Evolutionary conservation across 2,113 vertebrate species (phyloP), one percentile per base, ranked within the genome.

Genomic region (Ammodytes dubius): DNA sequence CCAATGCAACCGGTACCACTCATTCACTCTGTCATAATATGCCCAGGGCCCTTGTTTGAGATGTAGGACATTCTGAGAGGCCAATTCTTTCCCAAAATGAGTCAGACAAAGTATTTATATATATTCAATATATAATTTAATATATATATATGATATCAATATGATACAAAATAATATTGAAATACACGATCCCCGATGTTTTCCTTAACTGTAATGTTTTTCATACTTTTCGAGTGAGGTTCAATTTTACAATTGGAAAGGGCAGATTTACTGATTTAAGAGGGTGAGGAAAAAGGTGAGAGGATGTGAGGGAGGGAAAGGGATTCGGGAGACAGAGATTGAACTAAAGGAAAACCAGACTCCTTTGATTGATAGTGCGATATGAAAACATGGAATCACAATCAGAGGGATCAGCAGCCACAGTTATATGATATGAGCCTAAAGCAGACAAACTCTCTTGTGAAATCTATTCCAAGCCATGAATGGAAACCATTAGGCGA

Each of bases 401-500:
- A 88, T 87, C 72, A 77, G 74, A 72, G 71, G 27, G 67, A 84
- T 71, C 60, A 65, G 77, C 74, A 52, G 59, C 68, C 80, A 69
- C 47, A 52, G 81, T 65, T 81, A 83, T 7, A 79, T 17, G 57
- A 82, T 72, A 76, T 5, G 65, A 75, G 74, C 65, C 54, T 65
- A 56, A 63, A 79, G 84, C 49, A 47, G 83, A 63, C 43, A 27
- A 27, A n/a, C 54, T 79, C 87, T 83, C 80, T 87, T 52, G 66
- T 85, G 75, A 81, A 82, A 78, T 63, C 82, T 80, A 59, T 84
- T 83, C 81, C n/a, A 54, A 85, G 68, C 52, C 63, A 79, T 82
- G 85, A 79, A 87, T 87, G 89, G 90, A 93, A 90, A 85, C 79
- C 76, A 90, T 91, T 93, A 89, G 27, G 86, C 3, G 74, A 88